These are phyloP conservation scores for Trididemnum clinides DNA, from an alignment of 23 tunicate genomes.

Conservation along the genomic window DNA sequence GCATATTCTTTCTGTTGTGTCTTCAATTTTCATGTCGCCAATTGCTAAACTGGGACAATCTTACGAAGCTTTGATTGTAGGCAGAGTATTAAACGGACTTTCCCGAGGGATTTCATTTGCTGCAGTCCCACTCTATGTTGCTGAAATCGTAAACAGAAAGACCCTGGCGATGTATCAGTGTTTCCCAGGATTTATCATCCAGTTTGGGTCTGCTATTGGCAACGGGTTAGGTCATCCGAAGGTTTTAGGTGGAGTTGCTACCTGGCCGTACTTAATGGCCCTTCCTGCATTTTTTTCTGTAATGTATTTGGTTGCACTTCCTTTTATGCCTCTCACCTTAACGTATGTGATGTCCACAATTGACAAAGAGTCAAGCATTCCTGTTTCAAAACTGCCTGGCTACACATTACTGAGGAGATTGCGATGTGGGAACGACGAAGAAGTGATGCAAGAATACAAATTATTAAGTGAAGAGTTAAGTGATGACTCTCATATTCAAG, in stretches of 20 bases:
- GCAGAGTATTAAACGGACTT: conserved; percentile 54
- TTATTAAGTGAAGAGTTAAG: background rate
- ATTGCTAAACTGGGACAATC: conserved; percentile 47
- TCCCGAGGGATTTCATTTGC: conserved; percentile 50
- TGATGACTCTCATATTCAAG: background rate
- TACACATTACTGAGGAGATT: background rate
- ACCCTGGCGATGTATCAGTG: conserved; percentile 51
- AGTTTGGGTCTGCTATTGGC: conserved; percentile 41
- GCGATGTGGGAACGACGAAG: background rate
- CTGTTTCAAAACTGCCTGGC: background rate
- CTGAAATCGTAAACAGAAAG: conserved; percentile 53
- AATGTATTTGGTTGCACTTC: conserved; percentile 8
- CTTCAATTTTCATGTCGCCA: conserved; percentile 55
- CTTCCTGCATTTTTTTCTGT: conserved; percentile 43
- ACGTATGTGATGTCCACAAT: conserved; percentile 6
- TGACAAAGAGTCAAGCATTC: background rate
- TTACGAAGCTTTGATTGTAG: conserved; percentile 58
- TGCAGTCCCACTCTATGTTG: conserved; percentile 28
- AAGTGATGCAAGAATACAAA: conserved; percentile 6
- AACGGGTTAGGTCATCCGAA: conserved; percentile 19
- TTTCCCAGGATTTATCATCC: background rate
- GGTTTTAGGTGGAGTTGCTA: conserved; percentile 42
- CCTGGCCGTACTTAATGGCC: conserved; percentile 38
- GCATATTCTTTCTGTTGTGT: conserved; percentile 34
- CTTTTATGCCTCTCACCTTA: conserved; percentile 55